phyloP scores from a whole-genome alignment of 2,888 invertebrate species.

The Parnassius orleans region DNA sequence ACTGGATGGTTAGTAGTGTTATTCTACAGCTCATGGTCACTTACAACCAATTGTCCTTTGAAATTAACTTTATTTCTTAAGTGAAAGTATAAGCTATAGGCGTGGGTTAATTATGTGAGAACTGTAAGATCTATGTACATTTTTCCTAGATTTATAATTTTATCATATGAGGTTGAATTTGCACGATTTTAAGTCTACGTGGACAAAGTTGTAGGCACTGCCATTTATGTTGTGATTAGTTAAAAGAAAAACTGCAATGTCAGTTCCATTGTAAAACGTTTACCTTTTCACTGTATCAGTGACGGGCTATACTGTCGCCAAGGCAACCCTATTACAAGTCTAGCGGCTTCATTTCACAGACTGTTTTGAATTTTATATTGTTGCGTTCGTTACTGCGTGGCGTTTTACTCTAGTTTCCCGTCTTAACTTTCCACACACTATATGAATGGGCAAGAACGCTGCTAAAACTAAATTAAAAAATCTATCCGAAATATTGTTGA shows the following conservation, averaged over 20 bases:
- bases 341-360: conserved; percentile 20
- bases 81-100: too few relatives aligned
- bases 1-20: too few relatives aligned
- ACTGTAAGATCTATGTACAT: too few relatives aligned
- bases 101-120: too few relatives aligned
- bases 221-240: too few relatives aligned
- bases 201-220: too few relatives aligned
- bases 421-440: conserved; percentile 27
- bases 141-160: too few relatives aligned
- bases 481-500: conserved; percentile 19
- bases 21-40: too few relatives aligned
- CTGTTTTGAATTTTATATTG: conserved; percentile 27
- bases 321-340: conserved; percentile 23
- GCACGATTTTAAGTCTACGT: too few relatives aligned
- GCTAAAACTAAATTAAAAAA: conserved; percentile 18
- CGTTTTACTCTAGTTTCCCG: conserved; percentile 26
- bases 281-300: conserved; percentile 20
- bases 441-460: conserved; percentile 26
- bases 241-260: conserved; percentile 2
- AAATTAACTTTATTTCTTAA: too few relatives aligned
- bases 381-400: conserved; percentile 21
- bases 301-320: conserved; percentile 7
- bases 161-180: too few relatives aligned
- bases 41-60: too few relatives aligned
- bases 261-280: conserved; percentile 10